These are phyloP conservation scores for Drosophila tanythrix DNA, from an alignment of 2,888 invertebrate species.

Conservation along the genomic window DNA sequence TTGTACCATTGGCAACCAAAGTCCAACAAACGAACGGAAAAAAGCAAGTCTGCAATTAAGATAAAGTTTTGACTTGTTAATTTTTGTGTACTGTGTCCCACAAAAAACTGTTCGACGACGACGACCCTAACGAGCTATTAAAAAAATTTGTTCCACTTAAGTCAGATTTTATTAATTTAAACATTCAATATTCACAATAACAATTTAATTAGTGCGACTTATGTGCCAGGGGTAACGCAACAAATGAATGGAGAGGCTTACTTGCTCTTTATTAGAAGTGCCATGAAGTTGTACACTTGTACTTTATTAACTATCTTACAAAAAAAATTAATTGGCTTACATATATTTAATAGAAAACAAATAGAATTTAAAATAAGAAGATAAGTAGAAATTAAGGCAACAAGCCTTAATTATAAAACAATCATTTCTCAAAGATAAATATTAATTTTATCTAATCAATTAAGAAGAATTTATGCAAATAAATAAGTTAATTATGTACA, in stretches of 20 bases:
- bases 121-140: conserved; percentile 1
- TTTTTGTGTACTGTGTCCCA: conserved; percentile 2
- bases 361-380: neutral
- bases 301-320: neutral
- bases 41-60: conserved; percentile 31
- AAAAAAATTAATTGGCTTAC: neutral
- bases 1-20: conserved; percentile 17
- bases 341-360: neutral
- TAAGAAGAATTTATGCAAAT: neutral
- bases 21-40: conserved; percentile 5
- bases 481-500: neutral
- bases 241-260: neutral
- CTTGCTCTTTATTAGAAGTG: neutral
- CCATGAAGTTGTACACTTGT: neutral
- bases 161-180: conserved; percentile 3
- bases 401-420: neutral
- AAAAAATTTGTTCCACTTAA: neutral
- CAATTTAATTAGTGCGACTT: conserved; percentile 35
- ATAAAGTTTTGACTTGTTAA: conserved; percentile 28
- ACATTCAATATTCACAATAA: conserved; percentile 6
- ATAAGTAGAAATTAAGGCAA: neutral
- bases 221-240: neutral
- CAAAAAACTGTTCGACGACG: neutral
- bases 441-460: neutral
- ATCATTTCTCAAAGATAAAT: neutral